phyloP scores from a whole-genome alignment of 2,113 vertebrate genomes.

The Rhynchomys soricoides region DNA sequence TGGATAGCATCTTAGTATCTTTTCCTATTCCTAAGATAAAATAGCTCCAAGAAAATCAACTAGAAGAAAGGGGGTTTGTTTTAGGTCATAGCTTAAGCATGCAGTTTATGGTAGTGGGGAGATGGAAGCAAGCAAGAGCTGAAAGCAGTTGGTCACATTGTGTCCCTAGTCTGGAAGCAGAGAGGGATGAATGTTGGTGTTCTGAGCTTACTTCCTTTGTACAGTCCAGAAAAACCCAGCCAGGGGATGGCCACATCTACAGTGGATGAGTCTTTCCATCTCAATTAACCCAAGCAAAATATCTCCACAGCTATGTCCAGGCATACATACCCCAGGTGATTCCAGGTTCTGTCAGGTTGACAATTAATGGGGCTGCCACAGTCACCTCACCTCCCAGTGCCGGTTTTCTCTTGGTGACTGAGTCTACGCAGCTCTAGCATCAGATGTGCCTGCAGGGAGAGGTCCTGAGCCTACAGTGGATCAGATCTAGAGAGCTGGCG shows the following conservation, averaged over 20 bases:
- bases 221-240: neutral
- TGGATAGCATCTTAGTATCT: neutral
- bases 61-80: neutral
- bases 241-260: neutral
- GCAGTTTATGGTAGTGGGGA: too few species aligned
- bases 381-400: neutral
- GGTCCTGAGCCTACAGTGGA: neutral
- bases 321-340: too few species aligned
- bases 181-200: neutral
- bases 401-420: neutral
- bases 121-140: neutral
- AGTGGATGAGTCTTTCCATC: neutral
- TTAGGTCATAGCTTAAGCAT: neutral
- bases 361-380: neutral
- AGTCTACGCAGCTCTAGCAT: neutral
- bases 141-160: neutral
- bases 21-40: neutral
- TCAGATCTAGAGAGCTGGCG: constrained; percentile 9
- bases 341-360: neutral
- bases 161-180: neutral
- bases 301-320: neutral
- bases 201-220: too few species aligned
- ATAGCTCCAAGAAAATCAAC: neutral
- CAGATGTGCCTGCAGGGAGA: neutral
- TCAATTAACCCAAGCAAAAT: too few species aligned